Conservation (phyloP, 2,888 invertebrate species). For the Chrysolina oricalcia region DNA sequence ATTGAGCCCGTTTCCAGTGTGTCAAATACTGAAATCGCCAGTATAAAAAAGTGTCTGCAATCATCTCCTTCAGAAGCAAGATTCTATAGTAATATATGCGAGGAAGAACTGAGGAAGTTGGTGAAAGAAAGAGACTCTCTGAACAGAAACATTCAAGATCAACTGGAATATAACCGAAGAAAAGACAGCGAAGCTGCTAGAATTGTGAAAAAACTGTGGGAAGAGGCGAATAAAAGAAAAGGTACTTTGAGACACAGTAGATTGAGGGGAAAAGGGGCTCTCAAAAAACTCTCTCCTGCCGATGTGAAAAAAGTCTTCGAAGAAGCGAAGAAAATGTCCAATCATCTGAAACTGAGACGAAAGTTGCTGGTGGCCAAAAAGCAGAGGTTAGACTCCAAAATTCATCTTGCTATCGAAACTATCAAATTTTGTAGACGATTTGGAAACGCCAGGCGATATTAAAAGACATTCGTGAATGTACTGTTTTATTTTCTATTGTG, state of each 20-base stretch:
- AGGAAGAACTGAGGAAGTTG: conserved; percentile 44
- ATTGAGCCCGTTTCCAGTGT: conserved; percentile 34
- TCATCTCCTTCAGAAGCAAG: conserved; percentile 41
- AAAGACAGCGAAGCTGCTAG: conserved; percentile 44
- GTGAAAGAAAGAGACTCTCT: conserved; percentile 39
- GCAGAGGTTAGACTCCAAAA: conserved; percentile 41
- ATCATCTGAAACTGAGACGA: conserved; percentile 41
- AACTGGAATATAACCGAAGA: conserved; percentile 29
- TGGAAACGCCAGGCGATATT: conserved; percentile 19
- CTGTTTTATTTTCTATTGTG: neutral
- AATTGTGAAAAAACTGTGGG: conserved; percentile 45
- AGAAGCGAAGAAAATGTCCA: conserved; percentile 44
- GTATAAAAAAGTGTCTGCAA: conserved; percentile 37
- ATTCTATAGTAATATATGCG: conserved; percentile 44
- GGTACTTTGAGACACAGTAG: conserved; percentile 19
- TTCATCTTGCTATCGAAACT: conserved; percentile 46
- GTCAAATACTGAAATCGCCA: conserved; percentile 36
- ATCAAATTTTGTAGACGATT: conserved; percentile 47
- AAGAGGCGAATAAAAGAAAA: conserved; percentile 40
- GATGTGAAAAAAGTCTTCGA: conserved; percentile 47
- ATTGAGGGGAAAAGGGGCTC: conserved; percentile 1
- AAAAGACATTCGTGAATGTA: neutral
- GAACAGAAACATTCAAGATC: conserved; percentile 32
- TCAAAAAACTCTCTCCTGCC: conserved; percentile 28
- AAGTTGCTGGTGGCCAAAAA: conserved; percentile 38